A percentile compares a stretch with the other conserved stretches of the same genome.
phyloP scores from a whole-genome alignment of 1,140 invertebrate genomes.

The Diprion similis region DNA sequence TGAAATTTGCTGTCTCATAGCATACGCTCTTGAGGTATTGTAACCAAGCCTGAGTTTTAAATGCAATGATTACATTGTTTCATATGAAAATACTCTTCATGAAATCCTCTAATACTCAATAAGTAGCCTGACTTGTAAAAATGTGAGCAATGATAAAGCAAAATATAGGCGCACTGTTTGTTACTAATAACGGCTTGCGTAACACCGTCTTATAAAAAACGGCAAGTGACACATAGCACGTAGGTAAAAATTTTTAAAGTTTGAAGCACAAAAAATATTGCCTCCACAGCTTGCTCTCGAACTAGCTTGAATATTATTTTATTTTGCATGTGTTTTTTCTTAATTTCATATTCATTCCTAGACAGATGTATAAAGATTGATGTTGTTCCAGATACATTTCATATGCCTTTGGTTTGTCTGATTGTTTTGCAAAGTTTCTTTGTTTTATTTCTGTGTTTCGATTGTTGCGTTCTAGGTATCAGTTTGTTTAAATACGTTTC shows the following conservation, averaged over 20 bases:
- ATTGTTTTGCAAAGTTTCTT: background rate
- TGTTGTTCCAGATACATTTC: background rate
- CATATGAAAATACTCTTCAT: no score
- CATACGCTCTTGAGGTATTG: background rate
- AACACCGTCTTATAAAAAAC: background rate
- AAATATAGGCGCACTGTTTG: slow-evolving; percentile 48
- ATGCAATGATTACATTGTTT: no score
- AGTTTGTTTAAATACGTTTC: background rate
- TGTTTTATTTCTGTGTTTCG: background rate
- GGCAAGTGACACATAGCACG: background rate
- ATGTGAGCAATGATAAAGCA: no score
- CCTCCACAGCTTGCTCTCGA: slow-evolving; percentile 37
- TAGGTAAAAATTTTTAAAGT: background rate
- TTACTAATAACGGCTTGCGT: slow-evolving; percentile 24
- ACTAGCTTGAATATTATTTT: slow-evolving; percentile 30
- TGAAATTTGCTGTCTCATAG: background rate
- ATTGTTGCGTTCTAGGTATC: background rate
- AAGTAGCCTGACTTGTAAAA: no score
- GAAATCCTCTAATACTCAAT: no score
- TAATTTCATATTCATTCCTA: no score
- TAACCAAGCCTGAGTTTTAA: no score
- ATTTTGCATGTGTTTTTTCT: slow-evolving; percentile 35
- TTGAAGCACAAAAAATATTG: slow-evolving; percentile 6
- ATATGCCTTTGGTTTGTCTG: background rate
- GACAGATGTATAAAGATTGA: no score